Evolutionary conservation across 2,113 vertebrate genomes (phyloP), one percentile per base, ranked within the genome.

Genomic region (Megalops atlanticus): DNA sequence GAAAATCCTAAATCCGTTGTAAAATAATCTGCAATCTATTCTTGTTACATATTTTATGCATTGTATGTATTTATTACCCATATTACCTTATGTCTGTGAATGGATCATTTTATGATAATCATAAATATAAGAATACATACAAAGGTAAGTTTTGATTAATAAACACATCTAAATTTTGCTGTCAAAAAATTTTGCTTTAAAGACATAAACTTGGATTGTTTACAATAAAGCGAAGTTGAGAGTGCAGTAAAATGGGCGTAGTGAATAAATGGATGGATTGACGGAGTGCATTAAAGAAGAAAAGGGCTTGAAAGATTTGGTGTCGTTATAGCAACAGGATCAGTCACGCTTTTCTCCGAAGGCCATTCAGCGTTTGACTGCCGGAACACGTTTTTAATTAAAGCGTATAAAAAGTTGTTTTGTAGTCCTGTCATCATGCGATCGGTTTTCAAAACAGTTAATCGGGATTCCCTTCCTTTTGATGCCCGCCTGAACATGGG

Each of bases 251-350:
- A 83, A 88, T 86, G 79, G 84, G 83, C 73, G 80, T 81, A 81
- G 81, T 80, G 84, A 87, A 92, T 87, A 83, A 85, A 82, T 85
- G 84, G 84, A 88, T 80, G 87, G 86, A 81, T 74, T 75, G 83
- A 85, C 83, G 79, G 87, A 88, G 84, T 88, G 89, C 81, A 86
- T 88, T 84, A 85, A 81, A 89, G 82, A 90, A 89, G 87, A 91
- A 90, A 90, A 89, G 90, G 87, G 86, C 52, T 86, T 91, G 90
- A 86, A 91, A 95, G 93, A 93, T 92, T 94, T 95, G 88, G 91
- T 89, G 94, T 95, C 77, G 94, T 94, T 94, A 95, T 95, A 92
- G 94, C 92, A 95, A 95, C 93, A 78, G 87, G 89, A 91, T 93
- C 91, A 92, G 90, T 91, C 89, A 88, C 83, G 91, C 92, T 87